phyloP scores from a whole-genome alignment of 2,888 invertebrate species.

The Drosophila niveifrons region DNA sequence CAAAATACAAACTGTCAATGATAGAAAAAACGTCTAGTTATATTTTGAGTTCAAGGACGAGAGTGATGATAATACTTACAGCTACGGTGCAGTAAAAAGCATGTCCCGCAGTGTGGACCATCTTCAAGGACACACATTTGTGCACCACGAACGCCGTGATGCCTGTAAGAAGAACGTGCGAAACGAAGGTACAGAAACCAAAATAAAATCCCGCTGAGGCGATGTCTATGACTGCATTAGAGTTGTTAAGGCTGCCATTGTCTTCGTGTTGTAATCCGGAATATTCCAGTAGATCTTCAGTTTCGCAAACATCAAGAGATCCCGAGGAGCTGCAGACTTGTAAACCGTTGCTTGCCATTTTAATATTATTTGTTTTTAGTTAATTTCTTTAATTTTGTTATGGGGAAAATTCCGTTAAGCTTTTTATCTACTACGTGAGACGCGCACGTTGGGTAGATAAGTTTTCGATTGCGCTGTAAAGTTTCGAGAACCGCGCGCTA shows the following conservation, averaged over 20 bases:
- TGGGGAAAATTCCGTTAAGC: background rate
- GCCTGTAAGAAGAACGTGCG: constrained; percentile 60
- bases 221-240: background rate
- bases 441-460: constrained; percentile 56
- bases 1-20: constrained; percentile 76
- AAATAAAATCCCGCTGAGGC: constrained; percentile 59
- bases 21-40: background rate
- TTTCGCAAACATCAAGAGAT: constrained; percentile 43
- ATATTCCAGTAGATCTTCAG: constrained; percentile 26
- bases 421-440: constrained; percentile 65
- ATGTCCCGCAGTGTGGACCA: constrained; percentile 82
- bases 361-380: background rate
- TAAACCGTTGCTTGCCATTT: constrained; percentile 45
- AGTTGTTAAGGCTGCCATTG: constrained; percentile 20
- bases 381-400: background rate
- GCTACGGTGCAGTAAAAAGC: constrained; percentile 83
- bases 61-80: constrained; percentile 66
- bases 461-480: constrained; percentile 9
- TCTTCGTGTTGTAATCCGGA: constrained; percentile 1
- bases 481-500: constrained; percentile 47
- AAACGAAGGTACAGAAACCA: constrained; percentile 62
- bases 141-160: constrained; percentile 60
- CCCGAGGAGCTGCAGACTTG: constrained; percentile 50
- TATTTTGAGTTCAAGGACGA: background rate
- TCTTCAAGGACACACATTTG: constrained; percentile 77